Evolutionary conservation across 2,113 vertebrate species (phyloP), one percentile per base, ranked within the genome.

Genomic region (Plecturocebus donacophilus): DNA sequence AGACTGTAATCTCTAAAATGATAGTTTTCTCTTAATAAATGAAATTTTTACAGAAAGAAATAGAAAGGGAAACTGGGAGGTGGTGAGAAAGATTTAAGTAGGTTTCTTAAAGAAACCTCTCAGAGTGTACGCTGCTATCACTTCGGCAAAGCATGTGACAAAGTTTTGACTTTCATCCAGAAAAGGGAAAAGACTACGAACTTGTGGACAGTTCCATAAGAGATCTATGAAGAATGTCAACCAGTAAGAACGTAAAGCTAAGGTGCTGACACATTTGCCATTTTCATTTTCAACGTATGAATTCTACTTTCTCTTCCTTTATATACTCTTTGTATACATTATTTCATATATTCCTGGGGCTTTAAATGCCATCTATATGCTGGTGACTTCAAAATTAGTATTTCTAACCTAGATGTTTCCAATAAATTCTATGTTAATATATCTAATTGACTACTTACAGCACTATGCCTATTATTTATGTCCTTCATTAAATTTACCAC

Each of bases 401-500:
- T 75, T 88, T 71, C 45, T 8, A 95, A 42, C 14, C 20, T 77
- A 92, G 40, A 56, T 12, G 6, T 92, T 8, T 75, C 35, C 49
- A 68, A 38, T 94, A 90, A 90, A 35, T 66, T 96, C 71, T 88
- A 32, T 61, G 64, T 68, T 86, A 94, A 91, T 19, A 71, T 76
- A 91, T 38, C 35, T 73, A 86, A 83, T 35, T 64, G n/a, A 83
- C 16, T 90, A 61, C 11, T 12, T 90, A 61, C 11, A 27, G 19
- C 8, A 76, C 30, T 30, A 82, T 80, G 45, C 61, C 64, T 75
- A 92, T 11, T 16, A 89, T 71, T 45, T 96, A n/a, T 40, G 83
- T 87, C n/a, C 14, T 88, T 90, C 73, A 88, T 30, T 27, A 42
- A 86, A 76, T 54, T 66, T 82, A n/a, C n/a, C n/a, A 81, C 47